Evolutionary conservation across 2,888 invertebrate species (phyloP), one percentile per base, ranked within the genome.

Genomic region (Acrobasis suavella): DNA sequence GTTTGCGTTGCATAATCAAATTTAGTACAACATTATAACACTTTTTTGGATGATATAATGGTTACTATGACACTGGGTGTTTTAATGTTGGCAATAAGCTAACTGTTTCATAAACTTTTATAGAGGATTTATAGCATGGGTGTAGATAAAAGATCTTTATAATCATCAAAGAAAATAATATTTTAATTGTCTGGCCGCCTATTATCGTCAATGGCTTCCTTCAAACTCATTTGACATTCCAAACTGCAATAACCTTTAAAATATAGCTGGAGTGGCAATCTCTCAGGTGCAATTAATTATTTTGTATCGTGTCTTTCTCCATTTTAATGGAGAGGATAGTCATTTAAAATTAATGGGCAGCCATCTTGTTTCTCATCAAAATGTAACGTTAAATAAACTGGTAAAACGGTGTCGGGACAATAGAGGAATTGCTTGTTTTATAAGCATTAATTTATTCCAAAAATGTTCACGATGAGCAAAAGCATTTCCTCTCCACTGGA

Each of bases 311-410:
- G 70, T 78, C 77, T 79, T 77, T 75, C 71, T 68, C 71, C 75
- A 72, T 80, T 83, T 81, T 81, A 80, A 85, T 80, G 79, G 78
- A 75, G 76, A 71, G 75, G 81, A 82, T 81, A 85, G 80, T 81
- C 80, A 83, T 86, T 82, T 81, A 82, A 84, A 84, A 84, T 85
- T 82, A 85, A 87, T 82, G 80, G 78, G 65, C 75, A 69, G 76
- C 82, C 85, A 81, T 83, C 82, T 81, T 81, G 81, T 77, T 80
- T 74, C 81, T 83, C 82, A 78, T 83, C 83, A 83, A 78, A 77
- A 72, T 71, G 74, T 75, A 73, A 78, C 75, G 76, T 80, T 82
- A 82, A 82, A 84, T 82, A 80, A 82, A 81, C 72, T 72, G 73
- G 70, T 72, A 71, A n/a, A n/a, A 72, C 69, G 65, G 55, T 12